These are phyloP conservation scores for Spinus pinus DNA, from an alignment of 2,797 vertebrate genomes.

Conservation along the genomic window DNA sequence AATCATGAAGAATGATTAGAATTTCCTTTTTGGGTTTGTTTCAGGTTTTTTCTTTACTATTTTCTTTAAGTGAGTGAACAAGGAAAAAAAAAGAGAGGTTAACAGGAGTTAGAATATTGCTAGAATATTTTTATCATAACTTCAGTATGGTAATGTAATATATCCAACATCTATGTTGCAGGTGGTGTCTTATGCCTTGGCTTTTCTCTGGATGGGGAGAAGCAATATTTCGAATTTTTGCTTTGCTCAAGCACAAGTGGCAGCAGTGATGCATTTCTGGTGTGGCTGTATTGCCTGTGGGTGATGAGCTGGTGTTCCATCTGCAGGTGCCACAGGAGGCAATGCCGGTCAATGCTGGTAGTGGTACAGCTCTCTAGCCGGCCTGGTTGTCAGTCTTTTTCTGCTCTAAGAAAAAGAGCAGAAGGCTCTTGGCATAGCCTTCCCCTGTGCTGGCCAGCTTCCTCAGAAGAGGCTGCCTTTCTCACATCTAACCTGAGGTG, in stretches of 20 bases:
- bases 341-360: neutral
- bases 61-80: neutral
- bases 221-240: neutral
- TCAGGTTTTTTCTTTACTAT: fast-evolving
- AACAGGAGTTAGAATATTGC: neutral
- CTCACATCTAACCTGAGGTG: neutral
- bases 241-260: neutral
- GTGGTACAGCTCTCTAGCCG: fast-evolving
- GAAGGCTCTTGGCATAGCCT: fast-evolving
- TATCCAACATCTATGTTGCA: neutral
- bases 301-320: neutral
- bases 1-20: neutral
- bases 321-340: neutral
- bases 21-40: neutral
- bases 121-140: neutral
- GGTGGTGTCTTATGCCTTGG: neutral
- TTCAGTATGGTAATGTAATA: neutral
- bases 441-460: neutral
- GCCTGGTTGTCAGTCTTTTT: neutral
- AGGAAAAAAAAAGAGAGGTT: neutral
- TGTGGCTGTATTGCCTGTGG: neutral
- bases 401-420: too few species aligned
- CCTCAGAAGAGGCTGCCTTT: neutral
- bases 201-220: neutral
- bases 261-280: neutral